These are phyloP conservation scores for Acanthosepion pharaonis DNA, from an alignment of 2,888 invertebrate species.

Conservation along the genomic window DNA sequence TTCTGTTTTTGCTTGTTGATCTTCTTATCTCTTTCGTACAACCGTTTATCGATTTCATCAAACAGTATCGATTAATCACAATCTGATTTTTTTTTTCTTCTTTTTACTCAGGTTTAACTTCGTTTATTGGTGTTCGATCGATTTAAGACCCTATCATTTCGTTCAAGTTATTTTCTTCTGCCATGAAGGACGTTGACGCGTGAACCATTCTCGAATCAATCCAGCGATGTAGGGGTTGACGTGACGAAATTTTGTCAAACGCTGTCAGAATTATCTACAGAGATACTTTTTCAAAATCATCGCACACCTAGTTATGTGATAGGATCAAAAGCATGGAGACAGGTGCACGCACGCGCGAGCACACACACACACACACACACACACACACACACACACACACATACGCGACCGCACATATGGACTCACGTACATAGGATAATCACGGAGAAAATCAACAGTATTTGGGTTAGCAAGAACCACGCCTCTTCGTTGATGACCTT, in stretches of 20 bases:
- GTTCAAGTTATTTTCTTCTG: background rate
- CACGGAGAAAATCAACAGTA: no score
- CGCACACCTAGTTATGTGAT: no score
- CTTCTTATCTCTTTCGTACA: background rate
- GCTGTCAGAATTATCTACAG: background rate
- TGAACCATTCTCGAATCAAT: background rate
- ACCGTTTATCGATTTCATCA: background rate
- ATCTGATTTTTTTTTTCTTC: background rate
- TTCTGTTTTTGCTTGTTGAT: background rate
- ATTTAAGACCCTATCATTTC: background rate
- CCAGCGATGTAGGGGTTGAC: background rate
- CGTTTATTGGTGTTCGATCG: background rate
- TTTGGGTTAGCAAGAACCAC: no score
- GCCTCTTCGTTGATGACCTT: no score
- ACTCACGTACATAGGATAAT: no score
- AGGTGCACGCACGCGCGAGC: no score
- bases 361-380: no score
- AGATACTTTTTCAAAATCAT: background rate
- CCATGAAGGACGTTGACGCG: background rate
- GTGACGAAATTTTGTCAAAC: background rate
- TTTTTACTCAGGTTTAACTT: background rate
- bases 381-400: no score
- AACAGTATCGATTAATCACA: background rate
- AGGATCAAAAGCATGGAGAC: no score
- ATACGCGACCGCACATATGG: no score